These are phyloP conservation scores for Trissolcus basalis DNA, from an alignment of 1,140 invertebrate species.

Conservation along the genomic window DNA sequence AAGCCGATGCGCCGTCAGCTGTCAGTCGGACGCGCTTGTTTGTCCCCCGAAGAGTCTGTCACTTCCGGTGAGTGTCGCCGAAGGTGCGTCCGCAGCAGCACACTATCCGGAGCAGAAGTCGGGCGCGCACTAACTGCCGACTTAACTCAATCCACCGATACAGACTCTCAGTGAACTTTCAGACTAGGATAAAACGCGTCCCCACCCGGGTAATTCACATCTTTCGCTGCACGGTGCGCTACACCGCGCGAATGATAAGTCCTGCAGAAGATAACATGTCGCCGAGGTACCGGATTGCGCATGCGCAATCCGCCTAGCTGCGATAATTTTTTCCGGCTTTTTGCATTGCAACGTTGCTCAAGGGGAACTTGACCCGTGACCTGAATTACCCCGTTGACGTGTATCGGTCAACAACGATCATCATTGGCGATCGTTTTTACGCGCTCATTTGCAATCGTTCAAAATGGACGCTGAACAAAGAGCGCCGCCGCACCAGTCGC, in stretches of 20 bases:
- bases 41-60: conserved; percentile 14
- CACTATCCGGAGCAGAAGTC: conserved; percentile 24
- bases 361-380: conserved; percentile 6
- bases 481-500: background rate
- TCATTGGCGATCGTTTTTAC: background rate
- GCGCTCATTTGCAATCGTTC: no score
- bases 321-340: background rate
- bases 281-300: background rate
- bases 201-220: conserved; percentile 2
- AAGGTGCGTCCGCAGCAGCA: conserved; percentile 2
- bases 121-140: conserved; percentile 23
- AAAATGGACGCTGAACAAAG: conserved; percentile 3
- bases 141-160: conserved; percentile 5
- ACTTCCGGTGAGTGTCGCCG: conserved; percentile 22
- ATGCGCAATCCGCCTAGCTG: background rate
- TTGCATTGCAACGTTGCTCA: background rate
- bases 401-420: background rate
- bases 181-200: background rate
- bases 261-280: conserved; percentile 1
- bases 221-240: conserved; percentile 4
- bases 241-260: conserved; percentile 7
- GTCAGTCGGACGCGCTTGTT: conserved; percentile 15
- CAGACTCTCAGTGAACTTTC: background rate
- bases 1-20: conserved; percentile 15
- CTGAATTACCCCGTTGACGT: conserved; percentile 6